phyloP scores from a whole-genome alignment of 2,113 vertebrate genomes.

The Anhinga anhinga region DNA sequence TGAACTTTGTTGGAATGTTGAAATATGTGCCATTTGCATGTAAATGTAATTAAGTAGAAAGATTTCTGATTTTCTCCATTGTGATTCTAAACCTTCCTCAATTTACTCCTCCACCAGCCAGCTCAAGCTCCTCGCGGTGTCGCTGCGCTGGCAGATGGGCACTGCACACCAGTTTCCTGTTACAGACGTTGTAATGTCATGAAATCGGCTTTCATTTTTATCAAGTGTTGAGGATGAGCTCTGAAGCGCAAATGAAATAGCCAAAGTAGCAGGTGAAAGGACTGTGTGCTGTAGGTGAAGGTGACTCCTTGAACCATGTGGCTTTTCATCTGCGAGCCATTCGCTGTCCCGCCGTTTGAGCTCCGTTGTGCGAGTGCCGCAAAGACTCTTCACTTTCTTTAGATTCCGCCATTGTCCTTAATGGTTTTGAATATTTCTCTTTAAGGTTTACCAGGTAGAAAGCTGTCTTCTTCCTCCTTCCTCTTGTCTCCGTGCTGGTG shows the following conservation, averaged over 20 bases:
- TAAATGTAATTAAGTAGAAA: background rate
- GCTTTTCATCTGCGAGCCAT: background rate
- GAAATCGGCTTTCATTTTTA: conserved; percentile 33
- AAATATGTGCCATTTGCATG: background rate
- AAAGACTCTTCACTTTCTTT: background rate
- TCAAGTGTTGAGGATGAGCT: background rate
- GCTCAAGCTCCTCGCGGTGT: background rate
- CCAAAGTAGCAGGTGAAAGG: conserved; percentile 14
- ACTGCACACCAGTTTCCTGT: background rate
- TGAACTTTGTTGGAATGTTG: background rate
- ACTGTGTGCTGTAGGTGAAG: background rate
- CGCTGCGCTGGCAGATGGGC: background rate
- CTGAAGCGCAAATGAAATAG: background rate
- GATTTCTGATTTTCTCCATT: background rate
- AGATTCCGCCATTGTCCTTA: background rate
- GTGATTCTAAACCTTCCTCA: background rate
- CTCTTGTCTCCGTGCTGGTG: background rate
- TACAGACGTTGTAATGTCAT: background rate
- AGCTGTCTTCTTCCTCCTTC: background rate
- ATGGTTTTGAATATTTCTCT: background rate
- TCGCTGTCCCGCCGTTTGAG: background rate
- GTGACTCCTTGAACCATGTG: background rate
- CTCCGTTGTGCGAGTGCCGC: fast-evolving
- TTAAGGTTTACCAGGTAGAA: background rate
- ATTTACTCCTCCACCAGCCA: background rate